Evolutionary conservation across 2,113 vertebrate species (phyloP), one percentile per base, ranked within the genome.

Genomic region (Corythornis madagascariensis): DNA sequence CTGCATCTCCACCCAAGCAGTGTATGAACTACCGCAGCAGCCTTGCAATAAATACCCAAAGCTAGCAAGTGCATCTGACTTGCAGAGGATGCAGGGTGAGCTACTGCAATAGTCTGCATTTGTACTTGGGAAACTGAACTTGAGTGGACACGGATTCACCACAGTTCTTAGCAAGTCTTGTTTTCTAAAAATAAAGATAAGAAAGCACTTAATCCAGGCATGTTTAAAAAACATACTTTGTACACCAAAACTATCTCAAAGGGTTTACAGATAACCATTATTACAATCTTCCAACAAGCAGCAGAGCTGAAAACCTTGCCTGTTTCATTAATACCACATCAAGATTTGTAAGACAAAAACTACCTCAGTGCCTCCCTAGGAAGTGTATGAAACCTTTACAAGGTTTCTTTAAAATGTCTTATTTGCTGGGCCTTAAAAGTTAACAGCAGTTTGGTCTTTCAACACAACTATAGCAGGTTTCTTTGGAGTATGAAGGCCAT

Each of bases 361-460:
- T 65, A 69, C 52, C 35, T 45, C 47, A 56, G 0, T 72, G 38
- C 82, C 38, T 45, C 82, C n/a, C 63, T 16, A 87, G 35, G 13
- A 92, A 76, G 15, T 31, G 45, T 15, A 85, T 14, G 45, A 89
- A 89, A 89, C 5, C 19, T 31, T 63, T 10, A 82, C 71, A 85
- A 48, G 10, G 29, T 69, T 96, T 66, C 29, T 74, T 74, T 81
- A 57, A 84, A 72, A 19, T 61, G 69, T 63, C 26, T 71, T 77
- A 26, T 48, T 90, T 83, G 38, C 57, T 79, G 83, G 48, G n/a
- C 70, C 78, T 93, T 73, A 71, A 79, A 93, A 93, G 47, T 63
- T 75, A 93, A 75, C n/a, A 90, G 53, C 35, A 91, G 33, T 29
- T 94, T 63, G 75, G 60, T n/a, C 70, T 91, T 40, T 72, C 33